phyloP scores from a whole-genome alignment of 2,113 vertebrate species.

The Aix galericulata region DNA sequence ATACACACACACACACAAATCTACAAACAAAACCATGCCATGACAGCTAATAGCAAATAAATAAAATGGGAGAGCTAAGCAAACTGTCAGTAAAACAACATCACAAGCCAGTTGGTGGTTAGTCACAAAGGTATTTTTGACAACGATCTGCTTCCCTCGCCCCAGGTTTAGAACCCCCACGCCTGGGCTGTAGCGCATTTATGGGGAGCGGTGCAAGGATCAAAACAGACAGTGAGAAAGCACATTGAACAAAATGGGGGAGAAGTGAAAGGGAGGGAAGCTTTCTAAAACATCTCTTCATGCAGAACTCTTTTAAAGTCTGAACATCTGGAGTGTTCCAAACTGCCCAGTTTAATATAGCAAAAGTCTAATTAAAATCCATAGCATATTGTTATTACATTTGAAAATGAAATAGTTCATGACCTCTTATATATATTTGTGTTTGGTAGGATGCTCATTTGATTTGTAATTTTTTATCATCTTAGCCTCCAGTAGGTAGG shows the following conservation, averaged over 20 bases:
- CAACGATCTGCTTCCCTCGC: background rate
- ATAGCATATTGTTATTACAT: background rate
- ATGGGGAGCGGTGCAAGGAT: background rate
- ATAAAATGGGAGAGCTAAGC: background rate
- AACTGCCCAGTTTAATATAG: background rate
- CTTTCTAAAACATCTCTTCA: background rate
- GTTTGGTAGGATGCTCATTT: background rate
- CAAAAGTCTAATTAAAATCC: background rate
- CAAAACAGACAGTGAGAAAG: background rate
- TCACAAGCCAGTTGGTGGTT: background rate
- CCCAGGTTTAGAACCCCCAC: background rate
- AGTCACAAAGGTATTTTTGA: background rate
- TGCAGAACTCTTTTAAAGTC: background rate
- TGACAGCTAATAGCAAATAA: background rate
- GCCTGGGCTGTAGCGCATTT: background rate
- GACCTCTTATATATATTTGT: background rate
- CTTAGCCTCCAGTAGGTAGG: background rate
- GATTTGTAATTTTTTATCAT: background rate
- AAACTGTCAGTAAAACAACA: background rate
- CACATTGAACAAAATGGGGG: background rate
- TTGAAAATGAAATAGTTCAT: background rate
- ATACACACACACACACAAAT: background rate
- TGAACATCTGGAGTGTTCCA: background rate
- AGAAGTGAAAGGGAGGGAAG: background rate
- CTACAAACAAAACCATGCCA: background rate